Percentiles rank a stretch among this genome's conserved stretches.
Conservation (phyloP, 2,888 invertebrate genomes). For the Idaea dimidiata region DNA sequence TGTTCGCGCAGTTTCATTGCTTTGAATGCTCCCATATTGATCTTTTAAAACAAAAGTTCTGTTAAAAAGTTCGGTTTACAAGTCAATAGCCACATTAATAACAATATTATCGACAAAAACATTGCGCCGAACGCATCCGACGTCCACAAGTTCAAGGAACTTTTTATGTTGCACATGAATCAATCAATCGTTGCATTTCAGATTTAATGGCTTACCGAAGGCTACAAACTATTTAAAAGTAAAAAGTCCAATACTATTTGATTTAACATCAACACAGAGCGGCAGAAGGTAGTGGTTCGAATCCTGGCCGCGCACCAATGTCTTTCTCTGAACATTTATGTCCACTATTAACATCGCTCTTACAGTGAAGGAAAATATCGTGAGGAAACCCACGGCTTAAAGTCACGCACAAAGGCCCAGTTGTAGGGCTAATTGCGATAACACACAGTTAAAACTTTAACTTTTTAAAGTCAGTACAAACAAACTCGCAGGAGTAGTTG, state of each 20-base stretch:
- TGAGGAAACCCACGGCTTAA: too few species aligned
- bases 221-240: neutral
- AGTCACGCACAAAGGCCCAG: too few species aligned
- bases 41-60: neutral
- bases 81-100: constrained; percentile 43
- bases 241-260: neutral
- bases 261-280: neutral
- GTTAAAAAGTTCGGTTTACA: constrained; percentile 27
- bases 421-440: too few species aligned
- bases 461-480: too few species aligned
- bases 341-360: too few species aligned
- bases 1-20: neutral
- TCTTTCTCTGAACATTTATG: too few species aligned
- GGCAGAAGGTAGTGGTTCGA: too few species aligned
- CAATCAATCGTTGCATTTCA: constrained; percentile 61
- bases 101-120: constrained; percentile 41
- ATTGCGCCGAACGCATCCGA: constrained; percentile 29
- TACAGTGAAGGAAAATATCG: too few species aligned
- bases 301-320: too few species aligned
- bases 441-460: too few species aligned
- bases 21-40: neutral
- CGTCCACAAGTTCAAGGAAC: constrained; percentile 52
- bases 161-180: constrained; percentile 56
- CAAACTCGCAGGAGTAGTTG: too few species aligned
- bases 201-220: constrained; percentile 51